phyloP scores from a whole-genome alignment of 2,113 vertebrate genomes.

The Oreochromis spilurus region DNA sequence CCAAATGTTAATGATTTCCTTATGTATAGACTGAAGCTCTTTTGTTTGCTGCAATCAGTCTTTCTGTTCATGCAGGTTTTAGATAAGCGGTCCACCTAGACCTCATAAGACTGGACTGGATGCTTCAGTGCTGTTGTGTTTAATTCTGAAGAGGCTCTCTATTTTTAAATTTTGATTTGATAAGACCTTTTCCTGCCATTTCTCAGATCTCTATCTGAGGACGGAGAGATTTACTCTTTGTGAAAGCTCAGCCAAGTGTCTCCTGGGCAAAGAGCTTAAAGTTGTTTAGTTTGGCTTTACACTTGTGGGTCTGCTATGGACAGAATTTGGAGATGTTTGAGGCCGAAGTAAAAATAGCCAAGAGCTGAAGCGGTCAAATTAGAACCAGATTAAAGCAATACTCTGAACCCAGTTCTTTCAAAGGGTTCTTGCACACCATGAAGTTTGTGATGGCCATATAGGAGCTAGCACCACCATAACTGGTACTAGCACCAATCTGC shows the following conservation, averaged over 20 bases:
- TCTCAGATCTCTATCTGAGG: neutral
- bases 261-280: neutral
- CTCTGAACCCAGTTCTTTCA: neutral
- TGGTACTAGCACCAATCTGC: neutral
- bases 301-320: neutral
- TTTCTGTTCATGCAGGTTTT: neutral
- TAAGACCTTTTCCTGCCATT: neutral
- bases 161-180: neutral
- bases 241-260: neutral
- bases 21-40: neutral
- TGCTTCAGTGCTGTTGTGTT: neutral
- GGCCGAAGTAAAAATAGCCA: neutral
- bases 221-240: neutral
- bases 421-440: neutral
- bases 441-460: neutral
- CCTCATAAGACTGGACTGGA: neutral
- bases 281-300: neutral
- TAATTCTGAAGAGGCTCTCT: neutral
- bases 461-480: neutral
- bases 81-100: neutral
- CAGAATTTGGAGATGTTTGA: neutral
- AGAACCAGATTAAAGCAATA: neutral
- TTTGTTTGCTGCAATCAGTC: neutral
- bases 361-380: neutral
- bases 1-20: neutral